Conservation (phyloP, 2,888 invertebrate genomes). For the Tuberolachnus salignus region DNA sequence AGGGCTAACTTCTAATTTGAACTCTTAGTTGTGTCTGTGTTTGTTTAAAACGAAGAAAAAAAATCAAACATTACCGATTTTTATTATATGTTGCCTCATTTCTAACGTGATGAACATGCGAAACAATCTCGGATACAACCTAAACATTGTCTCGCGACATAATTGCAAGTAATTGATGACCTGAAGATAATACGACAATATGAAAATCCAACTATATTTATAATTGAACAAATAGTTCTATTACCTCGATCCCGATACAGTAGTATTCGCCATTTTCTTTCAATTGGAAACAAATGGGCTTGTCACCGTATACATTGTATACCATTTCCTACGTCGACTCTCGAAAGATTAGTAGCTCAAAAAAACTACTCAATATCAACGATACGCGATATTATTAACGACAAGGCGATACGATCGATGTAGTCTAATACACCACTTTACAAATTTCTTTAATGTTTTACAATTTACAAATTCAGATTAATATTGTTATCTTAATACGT, state of each 20-base stretch:
- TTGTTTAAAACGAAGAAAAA: no score
- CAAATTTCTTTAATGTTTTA: not conserved
- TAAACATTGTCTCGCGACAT: slow-evolving; percentile 96
- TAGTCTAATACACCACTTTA: no score
- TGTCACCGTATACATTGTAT: slow-evolving; percentile 92
- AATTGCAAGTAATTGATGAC: slow-evolving; percentile 96
- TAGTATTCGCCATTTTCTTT: slow-evolving; percentile 97
- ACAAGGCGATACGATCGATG: no score
- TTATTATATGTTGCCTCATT: slow-evolving; percentile 90
- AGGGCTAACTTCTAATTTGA: no score
- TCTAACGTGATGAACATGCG: slow-evolving; percentile 92
- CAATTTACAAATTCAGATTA: not conserved
- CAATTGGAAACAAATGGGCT: slow-evolving; percentile 94
- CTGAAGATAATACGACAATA: slow-evolving; percentile 63
- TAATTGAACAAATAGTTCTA: not conserved
- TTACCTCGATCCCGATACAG: slow-evolving; percentile 96
- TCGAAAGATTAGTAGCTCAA: no score
- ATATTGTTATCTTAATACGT: not conserved
- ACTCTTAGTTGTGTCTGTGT: no score
- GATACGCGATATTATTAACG: no score
- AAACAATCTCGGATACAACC: slow-evolving; percentile 97
- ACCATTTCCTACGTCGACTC: slow-evolving; percentile 66
- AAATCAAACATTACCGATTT: slow-evolving; percentile 68
- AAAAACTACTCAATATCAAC: no score
- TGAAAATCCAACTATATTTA: not conserved